A percentile compares a stretch with the other conserved stretches of the same genome.
Evolutionary conservation across 2,888 invertebrate genomes (phyloP).

Genomic region (Meganola albula): DNA sequence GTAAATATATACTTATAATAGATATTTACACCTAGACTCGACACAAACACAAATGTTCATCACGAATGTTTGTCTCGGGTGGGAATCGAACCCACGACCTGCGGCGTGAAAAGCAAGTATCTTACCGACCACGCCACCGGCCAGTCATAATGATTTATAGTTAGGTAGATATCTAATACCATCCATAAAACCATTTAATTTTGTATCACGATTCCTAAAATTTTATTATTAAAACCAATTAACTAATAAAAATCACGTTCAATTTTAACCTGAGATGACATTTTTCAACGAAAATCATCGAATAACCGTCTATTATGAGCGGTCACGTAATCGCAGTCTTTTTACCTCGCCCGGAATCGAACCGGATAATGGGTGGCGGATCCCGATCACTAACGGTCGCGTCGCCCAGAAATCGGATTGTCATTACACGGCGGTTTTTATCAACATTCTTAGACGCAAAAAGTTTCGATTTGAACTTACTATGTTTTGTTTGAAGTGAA

Average conservation of each 20-base stretch:
- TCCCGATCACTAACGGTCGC: constrained; percentile 48
- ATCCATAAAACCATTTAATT: too few species aligned
- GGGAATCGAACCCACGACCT: too few species aligned
- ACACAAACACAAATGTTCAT: too few species aligned
- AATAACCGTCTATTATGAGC: constrained; percentile 29
- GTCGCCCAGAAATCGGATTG: constrained; percentile 47
- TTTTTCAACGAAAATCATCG: constrained; percentile 21
- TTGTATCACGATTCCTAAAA: constrained; percentile 9
- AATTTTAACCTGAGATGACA: constrained; percentile 26
- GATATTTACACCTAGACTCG: too few species aligned
- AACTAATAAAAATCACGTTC: constrained; percentile 23
- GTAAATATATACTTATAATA: too few species aligned
- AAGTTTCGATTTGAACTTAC: constrained; percentile 43
- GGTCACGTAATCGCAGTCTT: constrained; percentile 45
- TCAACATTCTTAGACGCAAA: constrained; percentile 48
- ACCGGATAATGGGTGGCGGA: constrained; percentile 46
- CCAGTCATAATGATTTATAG: too few species aligned
- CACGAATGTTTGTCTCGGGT: too few species aligned
- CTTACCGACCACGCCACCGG: too few species aligned
- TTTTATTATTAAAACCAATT: constrained; percentile 16
- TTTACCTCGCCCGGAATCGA: constrained; percentile 31
- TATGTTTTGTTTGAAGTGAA: constrained; percentile 22
- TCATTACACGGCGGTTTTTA: constrained; percentile 56
- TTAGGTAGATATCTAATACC: too few species aligned
- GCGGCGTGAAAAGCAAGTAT: too few species aligned